These are phyloP conservation scores for Ctenomys sociabilis DNA, from an alignment of 2,113 vertebrate genomes.

Conservation along the genomic window DNA sequence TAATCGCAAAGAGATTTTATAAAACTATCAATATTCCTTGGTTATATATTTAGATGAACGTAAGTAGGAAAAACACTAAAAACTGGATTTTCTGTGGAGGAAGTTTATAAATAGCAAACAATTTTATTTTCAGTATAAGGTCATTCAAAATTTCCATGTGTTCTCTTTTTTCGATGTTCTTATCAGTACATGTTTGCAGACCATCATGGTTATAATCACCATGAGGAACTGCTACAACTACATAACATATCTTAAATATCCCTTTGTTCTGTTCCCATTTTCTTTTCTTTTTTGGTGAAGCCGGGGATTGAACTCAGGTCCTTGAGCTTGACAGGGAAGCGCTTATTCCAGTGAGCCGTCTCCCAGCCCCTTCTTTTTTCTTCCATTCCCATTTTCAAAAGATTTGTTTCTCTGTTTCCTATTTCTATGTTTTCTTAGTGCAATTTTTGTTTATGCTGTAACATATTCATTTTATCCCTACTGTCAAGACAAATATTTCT, in stretches of 20 bases:
- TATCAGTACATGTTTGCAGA: neutral
- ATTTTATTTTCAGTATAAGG: neutral
- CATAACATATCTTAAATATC: neutral
- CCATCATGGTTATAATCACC: neutral
- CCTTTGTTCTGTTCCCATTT: neutral
- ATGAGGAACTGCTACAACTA: neutral
- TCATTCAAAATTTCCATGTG: neutral
- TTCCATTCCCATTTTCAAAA: neutral
- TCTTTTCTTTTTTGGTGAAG: too few relatives aligned
- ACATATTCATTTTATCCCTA: too few relatives aligned
- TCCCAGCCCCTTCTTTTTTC: too few relatives aligned
- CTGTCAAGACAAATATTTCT: too few relatives aligned
- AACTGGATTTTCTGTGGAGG: neutral
- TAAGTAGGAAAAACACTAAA: constrained; percentile 9
- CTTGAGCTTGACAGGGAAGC: too few relatives aligned
- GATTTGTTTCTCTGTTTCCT: neutral
- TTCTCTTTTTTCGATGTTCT: neutral
- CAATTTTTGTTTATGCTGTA: too few relatives aligned
- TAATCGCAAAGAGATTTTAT: neutral
- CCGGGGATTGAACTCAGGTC: too few relatives aligned
- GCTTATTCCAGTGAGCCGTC: too few relatives aligned
- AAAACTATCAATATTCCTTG: constrained; percentile 2
- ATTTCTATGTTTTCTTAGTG: neutral
- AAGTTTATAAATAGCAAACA: constrained; percentile 7
- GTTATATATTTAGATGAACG: constrained; percentile 22